Evolutionary conservation across 2,888 invertebrate genomes (phyloP).

Genomic region (Drosophila percnosoma): DNA sequence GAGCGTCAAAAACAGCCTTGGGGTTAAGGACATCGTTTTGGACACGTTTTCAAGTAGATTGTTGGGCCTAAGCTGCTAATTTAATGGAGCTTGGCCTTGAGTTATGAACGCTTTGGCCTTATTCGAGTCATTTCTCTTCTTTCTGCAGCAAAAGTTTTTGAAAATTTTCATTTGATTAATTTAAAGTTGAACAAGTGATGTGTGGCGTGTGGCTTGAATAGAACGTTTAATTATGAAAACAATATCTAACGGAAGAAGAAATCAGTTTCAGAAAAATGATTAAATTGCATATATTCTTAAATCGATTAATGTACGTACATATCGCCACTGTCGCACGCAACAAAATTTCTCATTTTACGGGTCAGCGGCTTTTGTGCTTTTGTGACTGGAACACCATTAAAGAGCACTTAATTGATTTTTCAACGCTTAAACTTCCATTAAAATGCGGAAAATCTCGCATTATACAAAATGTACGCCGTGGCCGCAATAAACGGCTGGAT

Average conservation of each 20-base stretch:
- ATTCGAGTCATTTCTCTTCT: neutral
- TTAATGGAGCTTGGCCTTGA: conserved; percentile 18
- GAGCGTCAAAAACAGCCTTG: conserved; percentile 27
- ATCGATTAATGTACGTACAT: neutral
- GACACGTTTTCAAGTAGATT: conserved; percentile 32
- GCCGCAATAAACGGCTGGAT: conserved; percentile 1
- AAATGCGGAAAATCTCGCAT: conserved; percentile 55
- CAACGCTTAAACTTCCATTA: conserved; percentile 60
- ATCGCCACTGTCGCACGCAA: neutral
- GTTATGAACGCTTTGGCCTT: conserved; percentile 9
- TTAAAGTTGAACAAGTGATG: neutral
- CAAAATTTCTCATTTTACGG: conserved; percentile 7
- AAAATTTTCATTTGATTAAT: neutral
- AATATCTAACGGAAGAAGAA: neutral
- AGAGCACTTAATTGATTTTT: conserved; percentile 60
- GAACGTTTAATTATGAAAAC: neutral
- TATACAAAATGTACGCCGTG: conserved; percentile 47
- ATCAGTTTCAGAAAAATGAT: neutral
- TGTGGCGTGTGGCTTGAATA: neutral
- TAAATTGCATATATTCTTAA: neutral
- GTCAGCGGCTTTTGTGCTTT: neutral
- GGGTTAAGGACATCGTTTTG: conserved; percentile 56
- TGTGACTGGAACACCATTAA: conserved; percentile 41
- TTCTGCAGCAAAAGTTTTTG: conserved; percentile 1
- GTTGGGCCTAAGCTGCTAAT: conserved; percentile 20